Conservation (phyloP, 1,140 invertebrate genomes). For the Patella vulgata region DNA sequence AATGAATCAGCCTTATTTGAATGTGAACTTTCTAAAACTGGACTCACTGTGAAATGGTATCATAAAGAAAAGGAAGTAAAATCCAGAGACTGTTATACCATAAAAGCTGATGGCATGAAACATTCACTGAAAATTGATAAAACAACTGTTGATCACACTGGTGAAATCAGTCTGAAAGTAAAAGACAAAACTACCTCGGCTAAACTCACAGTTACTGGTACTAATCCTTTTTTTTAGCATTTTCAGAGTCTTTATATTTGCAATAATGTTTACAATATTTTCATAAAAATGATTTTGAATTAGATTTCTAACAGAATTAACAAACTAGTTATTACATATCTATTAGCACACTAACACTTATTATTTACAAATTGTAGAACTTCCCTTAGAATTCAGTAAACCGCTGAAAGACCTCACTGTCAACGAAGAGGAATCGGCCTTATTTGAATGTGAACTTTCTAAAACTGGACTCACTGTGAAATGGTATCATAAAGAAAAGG, state of each 20-base stretch:
- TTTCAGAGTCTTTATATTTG: too few species aligned
- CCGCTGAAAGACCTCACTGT: constrained; percentile 68
- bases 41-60: constrained; percentile 58
- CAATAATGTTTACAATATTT: too few species aligned
- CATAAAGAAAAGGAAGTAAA: constrained; percentile 61
- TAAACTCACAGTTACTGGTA: constrained; percentile 54
- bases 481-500: constrained; percentile 66
- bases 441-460: constrained; percentile 63
- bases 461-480: constrained; percentile 64
- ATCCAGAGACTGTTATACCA: constrained; percentile 48
- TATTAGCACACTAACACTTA: too few species aligned
- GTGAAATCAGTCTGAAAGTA: constrained; percentile 71
- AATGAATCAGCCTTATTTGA: constrained; percentile 39
- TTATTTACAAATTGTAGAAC: too few species aligned
- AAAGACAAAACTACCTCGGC: constrained; percentile 45
- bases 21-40: constrained; percentile 40
- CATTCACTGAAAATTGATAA: constrained; percentile 61
- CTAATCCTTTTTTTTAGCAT: too few species aligned
- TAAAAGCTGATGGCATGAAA: constrained; percentile 52
- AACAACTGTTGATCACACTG: constrained; percentile 83
- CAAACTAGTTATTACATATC: too few species aligned
- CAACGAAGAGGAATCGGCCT: constrained; percentile 73
- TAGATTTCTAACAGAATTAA: too few species aligned
- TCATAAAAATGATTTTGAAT: too few species aligned
- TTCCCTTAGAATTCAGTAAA: constrained; percentile 53